Evolutionary conservation across 2,797 vertebrate genomes (phyloP).

Genomic region (Saguinus oedipus): DNA sequence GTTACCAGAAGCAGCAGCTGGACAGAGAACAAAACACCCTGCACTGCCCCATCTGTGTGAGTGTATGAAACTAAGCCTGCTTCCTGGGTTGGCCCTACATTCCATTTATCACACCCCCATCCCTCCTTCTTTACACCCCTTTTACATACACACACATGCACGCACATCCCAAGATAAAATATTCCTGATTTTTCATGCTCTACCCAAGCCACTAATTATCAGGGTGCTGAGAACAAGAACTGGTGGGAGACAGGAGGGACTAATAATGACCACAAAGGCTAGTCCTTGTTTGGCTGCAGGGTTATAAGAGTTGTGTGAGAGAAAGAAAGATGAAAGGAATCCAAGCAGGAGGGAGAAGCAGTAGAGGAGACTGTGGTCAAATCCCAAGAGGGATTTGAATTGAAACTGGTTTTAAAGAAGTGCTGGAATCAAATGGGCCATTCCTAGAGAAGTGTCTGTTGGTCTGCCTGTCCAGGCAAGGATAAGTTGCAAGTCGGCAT

Average conservation of each 20-base stretch:
- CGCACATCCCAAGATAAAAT: not conserved
- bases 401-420: not conserved
- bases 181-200: not conserved
- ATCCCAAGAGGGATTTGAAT: not conserved
- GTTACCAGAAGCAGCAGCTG: slow-evolving; percentile 76
- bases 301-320: not conserved
- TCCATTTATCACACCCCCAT: not conserved
- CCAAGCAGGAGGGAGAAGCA: not conserved
- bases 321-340: not conserved
- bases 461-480: not conserved
- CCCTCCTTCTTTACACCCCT: not conserved
- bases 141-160: not conserved
- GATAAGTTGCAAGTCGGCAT: not conserved
- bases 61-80: slow-evolving; percentile 51
- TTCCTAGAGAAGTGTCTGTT: not conserved
- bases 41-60: not conserved
- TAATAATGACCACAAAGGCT: not conserved
- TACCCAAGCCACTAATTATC: not conserved
- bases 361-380: not conserved
- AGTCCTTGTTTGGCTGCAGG: not conserved
- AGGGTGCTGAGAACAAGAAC: not conserved
- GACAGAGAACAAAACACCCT: slow-evolving; percentile 69
- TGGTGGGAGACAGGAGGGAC: accelerated
- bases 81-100: not conserved
- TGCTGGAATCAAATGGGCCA: not conserved